Evolutionary conservation across 2,888 invertebrate species (phyloP).

Genomic region (Oscheius onirici): DNA sequence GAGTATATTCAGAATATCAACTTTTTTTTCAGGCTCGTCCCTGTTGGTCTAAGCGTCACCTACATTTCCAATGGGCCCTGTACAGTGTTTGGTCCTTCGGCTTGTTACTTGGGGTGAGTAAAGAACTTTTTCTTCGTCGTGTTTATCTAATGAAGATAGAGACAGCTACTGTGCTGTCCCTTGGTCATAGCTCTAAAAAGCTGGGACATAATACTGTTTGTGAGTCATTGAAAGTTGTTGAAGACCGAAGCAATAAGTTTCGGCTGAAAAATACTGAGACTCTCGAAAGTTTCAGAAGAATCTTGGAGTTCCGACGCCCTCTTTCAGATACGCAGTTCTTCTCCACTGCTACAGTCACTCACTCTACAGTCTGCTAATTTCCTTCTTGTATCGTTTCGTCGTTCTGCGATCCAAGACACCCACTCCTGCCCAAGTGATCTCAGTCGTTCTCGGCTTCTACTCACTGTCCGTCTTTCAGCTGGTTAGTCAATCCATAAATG

Average conservation of each 20-base stretch:
- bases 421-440: neutral
- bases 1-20: no score
- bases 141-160: no score
- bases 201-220: no score
- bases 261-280: no score
- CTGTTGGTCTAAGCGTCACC: conserved; percentile 13
- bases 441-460: conserved; percentile 11
- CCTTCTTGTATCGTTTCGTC: conserved; percentile 29
- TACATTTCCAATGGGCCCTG: conserved; percentile 28
- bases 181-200: no score
- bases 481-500: neutral
- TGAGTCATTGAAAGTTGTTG: no score
- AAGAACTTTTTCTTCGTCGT: neutral
- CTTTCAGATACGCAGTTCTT: conserved; percentile 27
- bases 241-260: no score
- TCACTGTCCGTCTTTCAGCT: conserved; percentile 25
- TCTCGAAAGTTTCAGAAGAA: no score
- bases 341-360: conserved; percentile 31
- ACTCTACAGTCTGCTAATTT: conserved; percentile 25
- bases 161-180: no score
- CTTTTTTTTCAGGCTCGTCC: conserved; percentile 1
- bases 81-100: neutral
- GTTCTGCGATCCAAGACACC: conserved; percentile 17
- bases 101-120: conserved; percentile 24
- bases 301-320: no score